phyloP scores from a whole-genome alignment of 2,797 vertebrate genomes.

The Poecilia velifera region DNA sequence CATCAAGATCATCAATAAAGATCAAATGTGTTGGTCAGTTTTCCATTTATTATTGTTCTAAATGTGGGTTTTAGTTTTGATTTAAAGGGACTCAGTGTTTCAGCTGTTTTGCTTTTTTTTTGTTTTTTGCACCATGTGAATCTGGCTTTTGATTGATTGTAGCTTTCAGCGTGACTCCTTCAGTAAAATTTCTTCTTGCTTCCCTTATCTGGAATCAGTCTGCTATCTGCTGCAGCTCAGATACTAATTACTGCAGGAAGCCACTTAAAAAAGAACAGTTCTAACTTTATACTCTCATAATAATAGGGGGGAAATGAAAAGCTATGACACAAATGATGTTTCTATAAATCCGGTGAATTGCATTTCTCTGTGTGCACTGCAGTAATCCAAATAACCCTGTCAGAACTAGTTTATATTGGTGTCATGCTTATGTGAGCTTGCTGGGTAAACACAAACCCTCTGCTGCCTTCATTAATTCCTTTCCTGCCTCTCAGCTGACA shows the following conservation, averaged over 20 bases:
- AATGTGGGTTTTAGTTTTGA: too few species aligned
- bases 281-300: not conserved
- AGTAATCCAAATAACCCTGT: not conserved
- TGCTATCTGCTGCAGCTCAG: not conserved
- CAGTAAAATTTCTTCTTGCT: not conserved
- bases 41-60: too few species aligned
- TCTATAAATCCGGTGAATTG: not conserved
- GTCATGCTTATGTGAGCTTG: constrained; percentile 13
- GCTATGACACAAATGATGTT: not conserved
- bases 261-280: not conserved
- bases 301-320: not conserved
- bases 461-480: constrained; percentile 2
- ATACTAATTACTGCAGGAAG: not conserved
- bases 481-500: not conserved
- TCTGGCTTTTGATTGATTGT: not conserved
- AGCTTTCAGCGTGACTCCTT: not conserved
- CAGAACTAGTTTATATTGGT: constrained; percentile 7
- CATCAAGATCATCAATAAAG: too few species aligned
- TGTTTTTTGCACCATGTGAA: not conserved
- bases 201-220: not conserved
- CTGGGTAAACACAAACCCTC: constrained; percentile 31
- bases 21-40: too few species aligned
- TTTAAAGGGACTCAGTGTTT: too few species aligned
- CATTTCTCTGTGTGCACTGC: not conserved
- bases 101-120: too few species aligned